phyloP scores from a whole-genome alignment of 2,797 vertebrate species.

The Ctenochaetus hawaiiensis region DNA sequence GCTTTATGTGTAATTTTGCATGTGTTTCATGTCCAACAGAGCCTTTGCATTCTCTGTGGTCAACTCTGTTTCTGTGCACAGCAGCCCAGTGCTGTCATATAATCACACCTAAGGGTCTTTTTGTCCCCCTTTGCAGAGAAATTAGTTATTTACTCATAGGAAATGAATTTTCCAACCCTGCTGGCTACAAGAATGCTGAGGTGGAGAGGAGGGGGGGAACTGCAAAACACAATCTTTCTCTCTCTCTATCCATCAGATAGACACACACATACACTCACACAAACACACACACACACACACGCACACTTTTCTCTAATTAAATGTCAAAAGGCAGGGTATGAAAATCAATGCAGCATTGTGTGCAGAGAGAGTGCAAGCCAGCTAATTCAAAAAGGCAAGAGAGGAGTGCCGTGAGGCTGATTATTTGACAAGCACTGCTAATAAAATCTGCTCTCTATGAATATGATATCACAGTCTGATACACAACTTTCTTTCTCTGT shows the following conservation, averaged over 20 bases:
- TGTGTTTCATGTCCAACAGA: background rate
- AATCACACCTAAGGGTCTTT: slow-evolving; percentile 56
- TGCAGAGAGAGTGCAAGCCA: slow-evolving; percentile 47
- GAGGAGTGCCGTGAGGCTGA: slow-evolving; percentile 54
- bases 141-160: slow-evolving; percentile 71
- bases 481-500: slow-evolving; percentile 16
- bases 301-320: slow-evolving; percentile 71
- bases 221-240: slow-evolving; percentile 52
- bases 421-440: slow-evolving; percentile 71
- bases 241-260: slow-evolving; percentile 35
- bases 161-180: slow-evolving; percentile 66
- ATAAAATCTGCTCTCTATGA: slow-evolving; percentile 65
- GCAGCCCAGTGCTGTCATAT: slow-evolving; percentile 22
- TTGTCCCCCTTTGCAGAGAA: slow-evolving; percentile 54
- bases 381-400: slow-evolving; percentile 58
- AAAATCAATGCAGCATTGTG: slow-evolving; percentile 70
- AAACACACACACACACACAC: slow-evolving; percentile 28
- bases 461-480: slow-evolving; percentile 47
- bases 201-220: slow-evolving; percentile 14
- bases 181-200: slow-evolving; percentile 38
- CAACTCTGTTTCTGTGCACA: slow-evolving; percentile 22
- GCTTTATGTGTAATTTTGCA: slow-evolving; percentile 10
- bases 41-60: background rate
- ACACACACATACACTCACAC: slow-evolving; percentile 28
- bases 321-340: slow-evolving; percentile 71